phyloP scores from a whole-genome alignment of 2,797 vertebrate genomes.

The Mormyrus hasselquistii region DNA sequence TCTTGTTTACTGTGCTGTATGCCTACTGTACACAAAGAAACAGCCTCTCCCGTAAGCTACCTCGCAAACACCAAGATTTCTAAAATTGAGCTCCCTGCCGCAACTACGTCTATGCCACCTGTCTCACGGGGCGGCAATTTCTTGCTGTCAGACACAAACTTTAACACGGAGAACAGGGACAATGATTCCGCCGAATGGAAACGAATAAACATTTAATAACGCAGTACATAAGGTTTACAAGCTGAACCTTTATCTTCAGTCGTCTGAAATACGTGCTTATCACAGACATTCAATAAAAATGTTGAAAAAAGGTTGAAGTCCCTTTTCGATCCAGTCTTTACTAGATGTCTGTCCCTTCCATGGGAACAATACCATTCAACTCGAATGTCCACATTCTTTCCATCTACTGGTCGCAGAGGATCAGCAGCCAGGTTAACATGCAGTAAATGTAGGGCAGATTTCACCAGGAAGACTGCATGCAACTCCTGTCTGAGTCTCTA shows the following conservation, averaged over 20 bases:
- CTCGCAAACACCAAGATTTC: neutral
- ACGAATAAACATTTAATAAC: neutral
- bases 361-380: neutral
- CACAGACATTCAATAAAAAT: neutral
- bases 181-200: neutral
- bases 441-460: neutral
- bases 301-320: slow-evolving; percentile 15
- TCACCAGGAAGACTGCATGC: neutral
- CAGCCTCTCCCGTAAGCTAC: neutral
- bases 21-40: neutral
- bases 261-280: neutral
- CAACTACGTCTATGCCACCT: neutral
- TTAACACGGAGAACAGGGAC: neutral
- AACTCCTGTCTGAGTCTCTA: neutral
- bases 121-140: neutral
- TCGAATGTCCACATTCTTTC: neutral
- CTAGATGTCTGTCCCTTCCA: neutral
- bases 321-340: neutral
- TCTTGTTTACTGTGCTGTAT: neutral
- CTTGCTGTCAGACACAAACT: neutral
- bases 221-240: neutral
- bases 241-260: neutral
- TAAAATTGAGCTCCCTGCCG: neutral
- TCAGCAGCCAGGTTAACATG: neutral
- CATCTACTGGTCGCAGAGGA: neutral